A percentile compares a stretch with the other conserved stretches of the same genome.
phyloP scores from a whole-genome alignment of 2,888 invertebrate genomes.

The Bellardia pandia region DNA sequence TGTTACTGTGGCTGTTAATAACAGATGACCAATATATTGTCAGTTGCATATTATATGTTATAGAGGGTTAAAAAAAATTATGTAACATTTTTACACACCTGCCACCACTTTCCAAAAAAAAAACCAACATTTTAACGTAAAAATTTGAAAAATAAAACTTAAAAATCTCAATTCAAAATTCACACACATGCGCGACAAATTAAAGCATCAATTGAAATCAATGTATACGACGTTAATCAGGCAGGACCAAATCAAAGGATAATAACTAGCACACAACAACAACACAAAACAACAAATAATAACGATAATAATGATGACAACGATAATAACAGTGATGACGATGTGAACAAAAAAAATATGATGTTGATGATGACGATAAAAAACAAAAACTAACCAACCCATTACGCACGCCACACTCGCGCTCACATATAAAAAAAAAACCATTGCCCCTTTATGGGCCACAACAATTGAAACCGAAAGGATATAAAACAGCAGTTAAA shows the following conservation, averaged over 20 bases:
- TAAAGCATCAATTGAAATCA: constrained; percentile 75
- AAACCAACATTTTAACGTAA: constrained; percentile 32
- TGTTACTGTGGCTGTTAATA: too few relatives aligned
- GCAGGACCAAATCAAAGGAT: constrained; percentile 70
- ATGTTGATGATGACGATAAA: constrained; percentile 39
- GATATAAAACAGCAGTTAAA: constrained; percentile 43
- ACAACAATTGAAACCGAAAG: constrained; percentile 65
- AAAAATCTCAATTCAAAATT: constrained; percentile 44
- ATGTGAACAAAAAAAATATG: constrained; percentile 38
- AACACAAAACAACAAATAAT: constrained; percentile 66
- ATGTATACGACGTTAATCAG: constrained; percentile 63
- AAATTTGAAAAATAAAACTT: constrained; percentile 35
- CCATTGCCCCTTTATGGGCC: constrained; percentile 63
- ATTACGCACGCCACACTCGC: constrained; percentile 65
- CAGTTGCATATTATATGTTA: too few relatives aligned
- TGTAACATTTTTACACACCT: constrained; percentile 7
- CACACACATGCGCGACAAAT: constrained; percentile 74
- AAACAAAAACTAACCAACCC: constrained; percentile 45
- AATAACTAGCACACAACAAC: constrained; percentile 56
- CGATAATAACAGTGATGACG: constrained; percentile 50
- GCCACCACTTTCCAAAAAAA: constrained; percentile 49
- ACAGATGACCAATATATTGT: too few relatives aligned
- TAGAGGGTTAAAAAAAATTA: too few relatives aligned
- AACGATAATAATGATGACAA: constrained; percentile 74
- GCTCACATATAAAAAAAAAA: constrained; percentile 9